These are phyloP conservation scores for Nothobranchius furzeri DNA, from an alignment of 2,113 vertebrate genomes.

Conservation along the genomic window DNA sequence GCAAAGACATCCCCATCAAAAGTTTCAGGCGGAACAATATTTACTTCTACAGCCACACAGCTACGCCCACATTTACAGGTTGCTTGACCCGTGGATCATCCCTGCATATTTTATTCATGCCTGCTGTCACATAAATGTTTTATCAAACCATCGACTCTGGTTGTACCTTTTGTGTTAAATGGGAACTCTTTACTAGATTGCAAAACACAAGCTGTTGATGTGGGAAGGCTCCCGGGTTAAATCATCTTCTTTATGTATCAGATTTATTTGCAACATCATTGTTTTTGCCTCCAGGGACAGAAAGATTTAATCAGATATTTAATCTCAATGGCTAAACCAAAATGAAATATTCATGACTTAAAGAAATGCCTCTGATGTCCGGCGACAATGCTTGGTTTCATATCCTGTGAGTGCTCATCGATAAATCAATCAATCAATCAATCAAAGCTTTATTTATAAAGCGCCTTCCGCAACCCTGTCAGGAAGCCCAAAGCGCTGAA, in stretches of 20 bases:
- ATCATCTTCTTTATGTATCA: constrained; percentile 62
- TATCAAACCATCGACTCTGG: constrained; percentile 28
- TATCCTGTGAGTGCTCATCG: constrained; percentile 46
- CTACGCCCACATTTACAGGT: constrained; percentile 43
- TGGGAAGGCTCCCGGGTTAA: constrained; percentile 38
- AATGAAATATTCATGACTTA: constrained; percentile 64
- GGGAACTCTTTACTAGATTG: constrained; percentile 22
- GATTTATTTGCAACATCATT: constrained; percentile 68
- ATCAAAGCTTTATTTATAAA: too few species aligned
- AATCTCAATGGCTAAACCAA: constrained; percentile 53
- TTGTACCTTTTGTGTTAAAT: constrained; percentile 24
- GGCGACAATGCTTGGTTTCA: constrained; percentile 37
- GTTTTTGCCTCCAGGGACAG: constrained; percentile 47
- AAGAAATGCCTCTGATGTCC: constrained; percentile 51
- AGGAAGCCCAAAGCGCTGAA: too few species aligned
- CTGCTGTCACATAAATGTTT: constrained; percentile 62
- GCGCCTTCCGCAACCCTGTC: too few species aligned
- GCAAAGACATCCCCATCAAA: constrained; percentile 7
- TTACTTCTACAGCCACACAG: constrained; percentile 48
- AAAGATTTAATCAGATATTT: constrained; percentile 67
- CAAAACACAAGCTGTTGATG: constrained; percentile 33
- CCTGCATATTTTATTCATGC: constrained; percentile 63
- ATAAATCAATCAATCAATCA: too few species aligned
- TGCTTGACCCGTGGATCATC: constrained; percentile 59
- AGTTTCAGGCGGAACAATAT: constrained; percentile 31